A percentile compares a stretch with the other conserved stretches of the same genome.
Conservation (phyloP, 1,140 invertebrate species). For the Neodiprion pinetum region DNA sequence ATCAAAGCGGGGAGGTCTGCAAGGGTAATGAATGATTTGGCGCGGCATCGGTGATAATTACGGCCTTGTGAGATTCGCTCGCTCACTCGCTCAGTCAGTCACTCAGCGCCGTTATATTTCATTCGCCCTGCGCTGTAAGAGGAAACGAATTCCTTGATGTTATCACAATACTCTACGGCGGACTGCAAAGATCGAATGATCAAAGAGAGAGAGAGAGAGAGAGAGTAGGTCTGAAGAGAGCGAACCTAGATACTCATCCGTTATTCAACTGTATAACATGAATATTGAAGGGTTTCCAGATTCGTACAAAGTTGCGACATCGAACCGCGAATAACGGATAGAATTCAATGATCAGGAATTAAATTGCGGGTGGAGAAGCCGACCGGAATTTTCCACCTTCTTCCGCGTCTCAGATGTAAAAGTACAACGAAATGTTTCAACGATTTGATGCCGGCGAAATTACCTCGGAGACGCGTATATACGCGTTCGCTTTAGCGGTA, state of each 20-base stretch:
- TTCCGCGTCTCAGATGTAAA: too few species aligned
- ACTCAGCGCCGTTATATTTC: not conserved
- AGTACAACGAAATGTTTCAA: too few species aligned
- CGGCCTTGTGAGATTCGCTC: constrained; percentile 7
- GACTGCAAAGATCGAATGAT: not conserved
- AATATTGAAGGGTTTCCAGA: too few species aligned
- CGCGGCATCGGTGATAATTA: constrained; percentile 3
- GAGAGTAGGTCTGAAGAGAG: not conserved
- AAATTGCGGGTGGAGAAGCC: too few species aligned
- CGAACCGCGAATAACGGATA: too few species aligned
- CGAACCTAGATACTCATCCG: not conserved
- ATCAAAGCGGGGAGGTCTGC: constrained; percentile 25
- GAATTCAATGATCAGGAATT: too few species aligned
- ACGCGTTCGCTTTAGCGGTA: too few species aligned
- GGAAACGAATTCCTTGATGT: not conserved
- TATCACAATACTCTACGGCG: not conserved
- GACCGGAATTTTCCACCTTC: too few species aligned
- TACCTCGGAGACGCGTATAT: too few species aligned
- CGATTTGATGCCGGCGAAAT: too few species aligned
- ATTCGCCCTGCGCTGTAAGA: not conserved
- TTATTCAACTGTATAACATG: too few species aligned
- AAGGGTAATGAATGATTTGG: constrained; percentile 16
- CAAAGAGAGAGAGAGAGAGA: not conserved
- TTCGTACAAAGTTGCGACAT: too few species aligned
- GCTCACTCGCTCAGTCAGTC: constrained; percentile 3